A percentile compares a stretch with the other conserved stretches of the same genome.
Conservation (phyloP, 2,888 invertebrate species). For the Dugesia japonica region DNA sequence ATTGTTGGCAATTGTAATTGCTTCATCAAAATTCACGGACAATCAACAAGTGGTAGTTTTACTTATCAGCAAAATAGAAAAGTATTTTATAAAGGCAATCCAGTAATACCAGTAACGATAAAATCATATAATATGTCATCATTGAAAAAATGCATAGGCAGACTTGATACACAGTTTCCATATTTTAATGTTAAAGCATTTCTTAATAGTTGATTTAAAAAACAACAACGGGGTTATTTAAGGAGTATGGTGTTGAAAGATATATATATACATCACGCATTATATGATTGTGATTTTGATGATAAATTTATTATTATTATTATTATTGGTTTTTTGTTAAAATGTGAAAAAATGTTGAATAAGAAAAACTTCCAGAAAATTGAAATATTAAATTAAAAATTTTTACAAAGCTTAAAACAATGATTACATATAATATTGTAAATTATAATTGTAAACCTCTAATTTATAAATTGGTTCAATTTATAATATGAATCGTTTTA, state of each 20-base stretch:
- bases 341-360: too few relatives aligned
- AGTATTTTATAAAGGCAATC: conserved; percentile 5
- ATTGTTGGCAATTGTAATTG: not conserved
- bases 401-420: too few relatives aligned
- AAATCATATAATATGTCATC: conserved; percentile 8
- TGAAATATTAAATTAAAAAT: too few relatives aligned
- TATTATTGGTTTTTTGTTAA: not conserved
- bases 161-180: not conserved
- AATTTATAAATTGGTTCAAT: too few relatives aligned
- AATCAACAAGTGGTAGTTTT: not conserved
- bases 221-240: not conserved
- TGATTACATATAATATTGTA: too few relatives aligned
- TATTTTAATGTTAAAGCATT: not conserved
- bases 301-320: not conserved
- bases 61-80: not conserved
- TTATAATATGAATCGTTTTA: too few relatives aligned
- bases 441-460: too few relatives aligned
- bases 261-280: not conserved
- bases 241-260: not conserved
- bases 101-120: not conserved
- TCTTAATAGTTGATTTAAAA: conserved; percentile 13
- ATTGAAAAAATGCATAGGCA: not conserved
- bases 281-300: conserved; percentile 15
- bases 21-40: not conserved
- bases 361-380: too few relatives aligned